These are phyloP conservation scores for Drosophila dunni DNA, from an alignment of 1,140 invertebrate species.

Conservation along the genomic window DNA sequence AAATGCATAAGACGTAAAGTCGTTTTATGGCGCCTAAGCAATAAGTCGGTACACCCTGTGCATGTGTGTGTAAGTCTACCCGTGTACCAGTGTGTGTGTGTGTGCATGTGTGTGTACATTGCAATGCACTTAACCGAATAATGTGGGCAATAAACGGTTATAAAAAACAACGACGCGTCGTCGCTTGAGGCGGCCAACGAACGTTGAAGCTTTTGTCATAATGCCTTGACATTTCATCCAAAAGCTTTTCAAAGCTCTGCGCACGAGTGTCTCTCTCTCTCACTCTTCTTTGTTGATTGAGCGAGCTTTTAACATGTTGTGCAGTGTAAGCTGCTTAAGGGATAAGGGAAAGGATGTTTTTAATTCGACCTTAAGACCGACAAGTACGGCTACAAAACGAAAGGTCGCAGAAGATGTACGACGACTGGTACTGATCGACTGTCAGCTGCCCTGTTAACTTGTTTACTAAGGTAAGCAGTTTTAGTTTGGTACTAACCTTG, in stretches of 20 bases:
- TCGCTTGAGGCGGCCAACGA: constrained; percentile 19
- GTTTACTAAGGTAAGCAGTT: too few relatives aligned
- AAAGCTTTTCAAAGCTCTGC: constrained; percentile 28
- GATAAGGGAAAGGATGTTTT: constrained; percentile 39
- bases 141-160: constrained; percentile 59
- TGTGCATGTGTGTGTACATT: constrained; percentile 50
- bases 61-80: not conserved
- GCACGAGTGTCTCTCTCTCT: not conserved
- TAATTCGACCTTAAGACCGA: constrained; percentile 28
- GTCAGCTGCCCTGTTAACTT: too few relatives aligned
- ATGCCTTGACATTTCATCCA: constrained; percentile 46
- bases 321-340: constrained; percentile 50
- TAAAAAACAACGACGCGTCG: constrained; percentile 24
- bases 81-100: constrained; percentile 10
- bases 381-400: not conserved
- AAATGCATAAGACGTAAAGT: constrained; percentile 59
- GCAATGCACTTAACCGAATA: constrained; percentile 72
- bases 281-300: not conserved
- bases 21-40: constrained; percentile 58
- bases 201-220: constrained; percentile 39
- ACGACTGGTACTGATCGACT: too few relatives aligned
- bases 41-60: constrained; percentile 44
- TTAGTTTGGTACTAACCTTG: too few relatives aligned
- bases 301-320: constrained; percentile 18
- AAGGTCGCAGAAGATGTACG: too few relatives aligned